A percentile compares a stretch with the other conserved stretches of the same genome.
These are phyloP conservation scores for Galemys pyrenaicus DNA, from an alignment of 2,113 vertebrate species.

Conservation along the genomic window DNA sequence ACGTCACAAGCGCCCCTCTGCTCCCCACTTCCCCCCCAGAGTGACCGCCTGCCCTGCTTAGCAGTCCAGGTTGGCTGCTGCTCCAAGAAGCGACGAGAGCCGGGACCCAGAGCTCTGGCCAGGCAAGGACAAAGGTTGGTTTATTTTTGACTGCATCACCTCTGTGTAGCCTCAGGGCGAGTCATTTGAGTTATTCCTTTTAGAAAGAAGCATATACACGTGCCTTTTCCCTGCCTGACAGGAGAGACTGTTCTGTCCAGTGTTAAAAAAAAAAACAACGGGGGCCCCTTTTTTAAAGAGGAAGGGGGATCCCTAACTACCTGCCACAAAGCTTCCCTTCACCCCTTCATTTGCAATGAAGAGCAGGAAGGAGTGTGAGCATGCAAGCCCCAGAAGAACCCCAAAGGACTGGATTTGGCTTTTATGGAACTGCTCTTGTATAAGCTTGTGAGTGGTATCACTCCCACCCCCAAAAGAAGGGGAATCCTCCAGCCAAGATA, in stretches of 20 bases:
- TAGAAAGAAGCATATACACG: not conserved
- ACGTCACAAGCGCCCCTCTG: not conserved
- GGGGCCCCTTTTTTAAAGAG: not conserved
- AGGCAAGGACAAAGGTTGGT: not conserved
- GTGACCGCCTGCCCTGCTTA: not conserved
- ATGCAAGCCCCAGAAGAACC: not conserved
- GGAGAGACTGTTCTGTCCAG: not conserved
- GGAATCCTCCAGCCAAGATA: not conserved
- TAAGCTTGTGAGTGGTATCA: not conserved
- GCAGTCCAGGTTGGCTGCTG: not conserved
- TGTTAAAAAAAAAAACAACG: too few species aligned
- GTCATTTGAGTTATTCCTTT: not conserved
- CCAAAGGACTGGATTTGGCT: too few species aligned
- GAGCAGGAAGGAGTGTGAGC: not conserved
- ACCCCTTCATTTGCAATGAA: rapidly evolving
- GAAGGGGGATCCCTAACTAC: not conserved
- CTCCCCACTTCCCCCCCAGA: too few species aligned
- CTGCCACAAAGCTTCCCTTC: not conserved
- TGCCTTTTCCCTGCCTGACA: not conserved
- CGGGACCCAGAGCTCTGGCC: not conserved
- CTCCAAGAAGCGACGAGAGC: not conserved
- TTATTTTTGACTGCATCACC: not conserved
- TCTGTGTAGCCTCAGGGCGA: not conserved
- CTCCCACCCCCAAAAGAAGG: not conserved
- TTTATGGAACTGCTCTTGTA: not conserved